These are phyloP conservation scores for Nowickia ferox DNA, from an alignment of 2,888 invertebrate genomes.

Conservation along the genomic window DNA sequence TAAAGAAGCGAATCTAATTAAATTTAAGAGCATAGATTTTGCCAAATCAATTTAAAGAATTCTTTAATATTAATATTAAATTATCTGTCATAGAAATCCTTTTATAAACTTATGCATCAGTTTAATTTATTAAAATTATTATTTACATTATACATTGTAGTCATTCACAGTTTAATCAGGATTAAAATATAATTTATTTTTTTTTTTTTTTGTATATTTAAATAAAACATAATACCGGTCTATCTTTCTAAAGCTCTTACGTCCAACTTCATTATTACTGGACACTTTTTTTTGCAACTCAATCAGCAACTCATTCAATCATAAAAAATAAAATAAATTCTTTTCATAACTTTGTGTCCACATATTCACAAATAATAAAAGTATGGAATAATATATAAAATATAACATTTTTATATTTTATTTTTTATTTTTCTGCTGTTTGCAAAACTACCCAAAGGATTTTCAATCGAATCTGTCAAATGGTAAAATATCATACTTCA, in stretches of 20 bases:
- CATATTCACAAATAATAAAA: constrained; percentile 47
- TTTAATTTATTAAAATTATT: constrained; percentile 15
- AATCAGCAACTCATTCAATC: constrained; percentile 73
- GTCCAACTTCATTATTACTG: constrained; percentile 54
- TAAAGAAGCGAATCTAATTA: no score
- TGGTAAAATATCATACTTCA: constrained; percentile 78
- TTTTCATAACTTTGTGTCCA: constrained; percentile 53
- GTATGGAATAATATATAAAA: constrained; percentile 36
- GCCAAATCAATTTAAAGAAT: no score
- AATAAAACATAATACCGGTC: constrained; percentile 43
- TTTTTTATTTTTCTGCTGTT: constrained; percentile 27
- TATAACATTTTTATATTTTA: constrained; percentile 37
- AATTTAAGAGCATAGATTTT: no score
- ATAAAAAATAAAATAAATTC: constrained; percentile 63
- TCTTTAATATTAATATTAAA: no score
- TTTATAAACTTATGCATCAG: background rate
- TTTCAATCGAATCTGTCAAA: constrained; percentile 79
- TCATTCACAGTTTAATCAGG: constrained; percentile 51
- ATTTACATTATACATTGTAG: constrained; percentile 11
- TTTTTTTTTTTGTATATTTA: constrained; percentile 11
- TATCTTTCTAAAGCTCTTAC: background rate
- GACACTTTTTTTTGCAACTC: constrained; percentile 60
- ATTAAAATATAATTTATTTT: constrained; percentile 60
- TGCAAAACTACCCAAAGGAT: constrained; percentile 73
- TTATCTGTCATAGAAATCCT: no score